phyloP scores from a whole-genome alignment of 2,113 vertebrate genomes.

The Poecilia latipinna region DNA sequence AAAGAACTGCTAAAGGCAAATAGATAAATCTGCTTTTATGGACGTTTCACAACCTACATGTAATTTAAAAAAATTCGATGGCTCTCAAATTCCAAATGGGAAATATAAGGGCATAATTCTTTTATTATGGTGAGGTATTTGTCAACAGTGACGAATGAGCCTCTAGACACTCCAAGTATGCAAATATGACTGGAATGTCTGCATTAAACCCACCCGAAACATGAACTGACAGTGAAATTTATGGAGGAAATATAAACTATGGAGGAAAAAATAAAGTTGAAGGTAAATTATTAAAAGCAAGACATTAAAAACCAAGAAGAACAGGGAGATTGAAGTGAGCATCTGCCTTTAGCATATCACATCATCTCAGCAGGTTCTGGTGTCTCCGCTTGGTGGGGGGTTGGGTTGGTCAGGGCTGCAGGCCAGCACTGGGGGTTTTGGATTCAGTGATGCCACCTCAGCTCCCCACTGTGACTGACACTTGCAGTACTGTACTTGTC shows the following conservation, averaged over 20 bases:
- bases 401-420: constrained; percentile 17
- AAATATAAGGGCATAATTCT: not conserved
- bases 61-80: not conserved
- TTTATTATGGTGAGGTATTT: not conserved
- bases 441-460: constrained; percentile 65
- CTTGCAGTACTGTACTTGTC: constrained; percentile 76
- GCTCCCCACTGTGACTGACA: constrained; percentile 61
- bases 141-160: not conserved
- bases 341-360: constrained; percentile 24
- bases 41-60: not conserved
- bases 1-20: not conserved
- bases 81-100: not conserved
- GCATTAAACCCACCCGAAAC: not conserved
- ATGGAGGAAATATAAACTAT: not conserved
- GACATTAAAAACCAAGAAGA: constrained; percentile 9
- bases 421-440: constrained; percentile 45
- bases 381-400: constrained; percentile 25
- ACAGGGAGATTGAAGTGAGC: not conserved
- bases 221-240: not conserved
- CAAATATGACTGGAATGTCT: not conserved
- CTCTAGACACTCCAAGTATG: not conserved
- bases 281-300: not conserved
- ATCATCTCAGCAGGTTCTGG: constrained; percentile 22
- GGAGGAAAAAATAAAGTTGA: not conserved
- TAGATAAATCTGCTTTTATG: not conserved